phyloP scores from a whole-genome alignment of 2,113 vertebrate genomes.

The Bothrops jararaca region DNA sequence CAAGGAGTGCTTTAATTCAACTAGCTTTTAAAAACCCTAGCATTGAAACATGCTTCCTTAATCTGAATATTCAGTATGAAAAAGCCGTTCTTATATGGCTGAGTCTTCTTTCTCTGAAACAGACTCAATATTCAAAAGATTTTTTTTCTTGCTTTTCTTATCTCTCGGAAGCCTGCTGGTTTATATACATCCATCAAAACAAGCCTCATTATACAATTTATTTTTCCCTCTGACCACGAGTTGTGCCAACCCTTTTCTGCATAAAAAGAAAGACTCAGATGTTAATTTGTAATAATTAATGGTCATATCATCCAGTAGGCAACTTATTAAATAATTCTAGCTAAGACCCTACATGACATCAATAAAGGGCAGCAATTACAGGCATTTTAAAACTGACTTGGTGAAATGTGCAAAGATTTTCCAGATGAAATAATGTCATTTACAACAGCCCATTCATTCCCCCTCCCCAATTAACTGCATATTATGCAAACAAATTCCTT shows the following conservation, averaged over 20 bases:
- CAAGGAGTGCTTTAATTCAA: background rate
- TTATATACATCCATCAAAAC: background rate
- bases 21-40: background rate
- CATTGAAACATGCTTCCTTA: background rate
- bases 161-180: background rate
- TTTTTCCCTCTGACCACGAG: conserved; percentile 14
- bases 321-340: conserved; percentile 44
- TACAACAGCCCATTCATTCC: conserved; percentile 43
- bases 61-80: background rate
- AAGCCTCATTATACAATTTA: conserved; percentile 18
- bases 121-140: background rate
- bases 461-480: conserved; percentile 54
- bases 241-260: conserved; percentile 17
- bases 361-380: conserved; percentile 53
- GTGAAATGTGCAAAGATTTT: conserved; percentile 54
- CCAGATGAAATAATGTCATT: conserved; percentile 56
- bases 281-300: conserved; percentile 28
- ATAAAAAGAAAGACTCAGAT: conserved; percentile 33
- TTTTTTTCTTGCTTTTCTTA: background rate
- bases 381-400: conserved; percentile 56
- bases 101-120: background rate
- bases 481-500: conserved; percentile 51
- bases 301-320: conserved; percentile 31
- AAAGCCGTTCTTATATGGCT: background rate
- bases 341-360: conserved; percentile 38